Base-by-base conservation (phyloP, 1,140 invertebrate species). In the Megalonaias nervosa region DNA sequence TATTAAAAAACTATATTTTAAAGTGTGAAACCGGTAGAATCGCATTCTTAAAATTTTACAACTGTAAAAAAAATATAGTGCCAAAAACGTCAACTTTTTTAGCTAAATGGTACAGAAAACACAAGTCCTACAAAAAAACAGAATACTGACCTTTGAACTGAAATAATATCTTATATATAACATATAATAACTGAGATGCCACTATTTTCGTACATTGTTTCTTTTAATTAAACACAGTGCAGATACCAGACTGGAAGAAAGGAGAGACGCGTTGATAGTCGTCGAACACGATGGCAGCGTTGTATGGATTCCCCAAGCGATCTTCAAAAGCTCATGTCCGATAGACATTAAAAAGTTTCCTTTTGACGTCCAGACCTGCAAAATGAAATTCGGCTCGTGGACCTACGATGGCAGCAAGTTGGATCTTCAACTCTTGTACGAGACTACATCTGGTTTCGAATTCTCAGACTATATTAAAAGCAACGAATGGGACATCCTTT, bases 281-380 rank as follows among this genome's bases (percentile, higher is more conserved):
- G 74, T 92, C 0, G 79, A 85, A 87, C 95, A 96, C 89, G 98
- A 97, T 91, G 98, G 98, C 16, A 96, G 95, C 91, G 97, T 99
- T 57, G 93, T 95, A 65, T 99, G 97, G 97, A 97, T 98, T 88
- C 98, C 98, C 59, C 97, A 97, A 62, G 98, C 98, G 4, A 99
- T 99, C 88, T 99, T 98, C 90, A 99, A 99, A 90, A 98, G 97
- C 15, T 98, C 97, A 11, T 99, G 98, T 79, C 69, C 75, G 31
- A 89, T 90, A 74, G 97, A 99, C 89, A 89, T 89, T 65, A 85
- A 84, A 65, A 77, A 85, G 70, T 90, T 90, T 77, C 89, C 89
- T 12, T 90, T 90, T 81, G 89, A 90, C 74, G 61, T 84, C 19
- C 90, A 91, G 73, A 82, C 75, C 56, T 90, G 89, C 69, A 80